These are phyloP conservation scores for Condylura cristata DNA, from an alignment of 2,113 vertebrate genomes.

Conservation along the genomic window DNA sequence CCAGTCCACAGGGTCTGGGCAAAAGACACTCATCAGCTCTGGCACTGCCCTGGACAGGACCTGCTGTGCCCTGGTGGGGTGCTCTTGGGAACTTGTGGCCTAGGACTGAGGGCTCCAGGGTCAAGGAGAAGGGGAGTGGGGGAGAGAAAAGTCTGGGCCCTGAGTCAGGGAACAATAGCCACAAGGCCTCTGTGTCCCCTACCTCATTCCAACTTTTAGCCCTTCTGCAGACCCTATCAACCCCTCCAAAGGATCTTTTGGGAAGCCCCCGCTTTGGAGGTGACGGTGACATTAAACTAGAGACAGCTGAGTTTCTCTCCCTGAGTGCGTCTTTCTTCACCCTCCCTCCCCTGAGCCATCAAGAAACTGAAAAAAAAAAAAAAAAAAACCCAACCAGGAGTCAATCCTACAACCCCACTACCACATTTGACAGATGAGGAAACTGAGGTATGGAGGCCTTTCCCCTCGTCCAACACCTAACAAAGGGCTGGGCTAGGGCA, in stretches of 20 bases:
- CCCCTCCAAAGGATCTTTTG: neutral
- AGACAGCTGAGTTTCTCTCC: neutral
- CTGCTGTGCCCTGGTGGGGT: fast-evolving
- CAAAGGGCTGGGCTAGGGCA: too few relatives aligned
- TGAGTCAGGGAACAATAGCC: neutral
- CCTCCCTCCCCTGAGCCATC: neutral
- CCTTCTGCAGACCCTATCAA: neutral
- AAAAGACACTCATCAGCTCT: slow-evolving; percentile 9
- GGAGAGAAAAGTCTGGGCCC: neutral
- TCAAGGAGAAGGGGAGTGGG: neutral
- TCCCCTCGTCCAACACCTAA: neutral
- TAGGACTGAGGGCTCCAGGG: fast-evolving
- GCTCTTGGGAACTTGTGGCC: neutral
- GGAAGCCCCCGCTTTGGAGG: neutral
- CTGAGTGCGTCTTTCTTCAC: neutral
- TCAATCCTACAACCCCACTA: neutral
- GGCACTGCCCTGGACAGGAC: neutral
- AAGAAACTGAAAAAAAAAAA: neutral
- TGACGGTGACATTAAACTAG: neutral
- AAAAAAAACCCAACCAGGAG: neutral
- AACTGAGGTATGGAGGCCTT: neutral
- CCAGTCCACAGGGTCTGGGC: slow-evolving; percentile 94
- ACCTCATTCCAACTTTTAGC: neutral
- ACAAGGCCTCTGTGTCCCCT: neutral
- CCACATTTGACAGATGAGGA: neutral